Evolutionary conservation across 2,888 invertebrate species (phyloP).

Genomic region (Tachina grossa): DNA sequence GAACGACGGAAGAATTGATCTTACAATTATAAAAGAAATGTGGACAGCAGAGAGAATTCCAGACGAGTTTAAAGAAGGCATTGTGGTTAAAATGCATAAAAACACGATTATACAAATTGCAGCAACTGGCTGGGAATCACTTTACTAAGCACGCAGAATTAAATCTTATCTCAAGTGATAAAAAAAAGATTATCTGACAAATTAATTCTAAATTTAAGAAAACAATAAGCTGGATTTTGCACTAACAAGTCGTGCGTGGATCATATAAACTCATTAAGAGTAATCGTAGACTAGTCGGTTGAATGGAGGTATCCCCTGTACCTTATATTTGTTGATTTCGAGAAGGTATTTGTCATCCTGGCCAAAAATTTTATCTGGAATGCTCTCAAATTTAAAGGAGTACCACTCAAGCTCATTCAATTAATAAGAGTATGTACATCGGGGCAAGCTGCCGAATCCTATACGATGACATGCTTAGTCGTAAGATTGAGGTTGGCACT

Average conservation of each 20-base stretch:
- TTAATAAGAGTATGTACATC: neutral
- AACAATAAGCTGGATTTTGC: neutral
- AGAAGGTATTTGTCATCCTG: neutral
- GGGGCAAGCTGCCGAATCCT: conserved; percentile 25
- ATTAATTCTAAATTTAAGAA: neutral
- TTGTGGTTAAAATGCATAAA: no score
- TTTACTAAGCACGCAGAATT: neutral
- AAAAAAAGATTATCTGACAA: neutral
- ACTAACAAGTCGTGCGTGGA: neutral
- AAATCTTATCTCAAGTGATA: neutral
- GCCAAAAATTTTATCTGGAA: neutral
- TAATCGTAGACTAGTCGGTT: neutral
- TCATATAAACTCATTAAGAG: neutral
- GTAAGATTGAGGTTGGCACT: conserved; percentile 16
- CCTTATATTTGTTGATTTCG: neutral
- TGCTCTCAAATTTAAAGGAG: neutral
- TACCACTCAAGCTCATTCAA: conserved; percentile 2
- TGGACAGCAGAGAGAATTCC: neutral
- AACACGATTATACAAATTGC: neutral
- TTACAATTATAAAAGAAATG: neutral
- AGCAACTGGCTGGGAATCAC: neutral
- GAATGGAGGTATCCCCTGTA: neutral
- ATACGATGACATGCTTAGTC: conserved; percentile 10
- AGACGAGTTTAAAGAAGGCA: no score
- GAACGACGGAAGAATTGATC: neutral